Evolutionary conservation across 1,140 invertebrate genomes (phyloP).

Genomic region (Limonius californicus): DNA sequence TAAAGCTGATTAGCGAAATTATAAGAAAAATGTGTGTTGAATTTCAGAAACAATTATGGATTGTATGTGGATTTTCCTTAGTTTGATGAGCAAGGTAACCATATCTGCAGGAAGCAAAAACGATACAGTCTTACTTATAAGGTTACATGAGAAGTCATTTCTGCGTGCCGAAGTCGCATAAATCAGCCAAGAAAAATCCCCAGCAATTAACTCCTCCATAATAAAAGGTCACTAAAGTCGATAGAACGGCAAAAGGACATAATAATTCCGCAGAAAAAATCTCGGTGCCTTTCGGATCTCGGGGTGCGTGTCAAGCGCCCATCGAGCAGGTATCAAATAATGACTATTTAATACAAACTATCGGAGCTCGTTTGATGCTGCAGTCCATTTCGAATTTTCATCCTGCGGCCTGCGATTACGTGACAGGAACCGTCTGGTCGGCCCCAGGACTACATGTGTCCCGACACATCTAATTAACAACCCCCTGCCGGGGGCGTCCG

Average conservation of each 20-base stretch:
- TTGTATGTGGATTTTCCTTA: no score
- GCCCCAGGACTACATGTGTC: slow-evolving; percentile 27
- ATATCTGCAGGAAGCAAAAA: no score
- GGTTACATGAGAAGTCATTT: no score
- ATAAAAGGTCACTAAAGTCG: not conserved
- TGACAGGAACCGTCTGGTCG: slow-evolving; percentile 3
- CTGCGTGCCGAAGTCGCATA: not conserved
- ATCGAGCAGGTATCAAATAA: slow-evolving; percentile 26
- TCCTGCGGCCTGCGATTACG: not conserved
- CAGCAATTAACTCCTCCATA: not conserved
- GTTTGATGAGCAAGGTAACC: no score
- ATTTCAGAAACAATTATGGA: no score
- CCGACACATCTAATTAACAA: slow-evolving; percentile 33
- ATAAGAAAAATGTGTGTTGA: no score
- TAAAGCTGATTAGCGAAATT: no score
- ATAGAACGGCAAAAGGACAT: not conserved
- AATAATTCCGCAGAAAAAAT: not conserved
- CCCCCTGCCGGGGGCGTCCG: slow-evolving; percentile 22
- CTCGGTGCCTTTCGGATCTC: not conserved
- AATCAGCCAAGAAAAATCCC: not conserved
- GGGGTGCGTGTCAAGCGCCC: slow-evolving; percentile 26
- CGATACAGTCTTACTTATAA: no score
- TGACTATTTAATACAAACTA: slow-evolving; percentile 23
- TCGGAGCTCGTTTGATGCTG: slow-evolving; percentile 9
- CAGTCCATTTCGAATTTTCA: slow-evolving; percentile 4